A percentile compares a stretch with the other conserved stretches of the same genome.
phyloP scores from a whole-genome alignment of 1,140 invertebrate species.

The Matsumurasca onukii region DNA sequence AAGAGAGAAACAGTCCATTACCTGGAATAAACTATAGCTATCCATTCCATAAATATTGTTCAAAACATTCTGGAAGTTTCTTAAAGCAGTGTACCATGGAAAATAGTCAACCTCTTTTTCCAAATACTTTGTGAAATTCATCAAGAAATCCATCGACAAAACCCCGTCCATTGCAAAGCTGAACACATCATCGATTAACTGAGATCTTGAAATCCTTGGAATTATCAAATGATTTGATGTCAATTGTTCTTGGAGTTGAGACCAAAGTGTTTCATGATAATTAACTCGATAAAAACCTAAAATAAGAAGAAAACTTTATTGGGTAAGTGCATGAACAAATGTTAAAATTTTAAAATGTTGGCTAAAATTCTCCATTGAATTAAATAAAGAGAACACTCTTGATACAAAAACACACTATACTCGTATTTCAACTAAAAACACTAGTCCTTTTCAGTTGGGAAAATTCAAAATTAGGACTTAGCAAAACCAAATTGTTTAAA shows the following conservation, averaged over 20 bases:
- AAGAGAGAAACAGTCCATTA: neutral
- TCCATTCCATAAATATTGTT: neutral
- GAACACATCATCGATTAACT: neutral
- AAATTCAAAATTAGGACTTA: too few relatives aligned
- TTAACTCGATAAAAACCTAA: neutral
- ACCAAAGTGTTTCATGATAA: neutral
- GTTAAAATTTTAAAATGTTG: too few relatives aligned
- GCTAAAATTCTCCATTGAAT: too few relatives aligned
- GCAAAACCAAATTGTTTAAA: too few relatives aligned
- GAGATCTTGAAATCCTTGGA: neutral
- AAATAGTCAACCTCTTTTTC: neutral
- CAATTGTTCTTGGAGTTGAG: neutral
- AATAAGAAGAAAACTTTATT: too few relatives aligned
- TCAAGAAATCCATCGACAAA: neutral
- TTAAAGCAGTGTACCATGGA: neutral
- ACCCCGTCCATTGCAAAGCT: neutral
- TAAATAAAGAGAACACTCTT: too few relatives aligned
- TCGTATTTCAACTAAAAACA: too few relatives aligned
- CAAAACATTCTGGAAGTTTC: neutral
- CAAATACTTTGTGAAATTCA: neutral
- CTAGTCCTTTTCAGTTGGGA: too few relatives aligned
- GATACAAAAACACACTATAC: too few relatives aligned
- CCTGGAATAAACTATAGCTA: neutral
- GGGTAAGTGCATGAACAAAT: too few relatives aligned
- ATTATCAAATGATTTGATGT: neutral